Percentiles rank a stretch among this genome's conserved stretches.
These are phyloP conservation scores for Drosophila repleta DNA, from an alignment of 1,140 invertebrate genomes.

Conservation along the genomic window DNA sequence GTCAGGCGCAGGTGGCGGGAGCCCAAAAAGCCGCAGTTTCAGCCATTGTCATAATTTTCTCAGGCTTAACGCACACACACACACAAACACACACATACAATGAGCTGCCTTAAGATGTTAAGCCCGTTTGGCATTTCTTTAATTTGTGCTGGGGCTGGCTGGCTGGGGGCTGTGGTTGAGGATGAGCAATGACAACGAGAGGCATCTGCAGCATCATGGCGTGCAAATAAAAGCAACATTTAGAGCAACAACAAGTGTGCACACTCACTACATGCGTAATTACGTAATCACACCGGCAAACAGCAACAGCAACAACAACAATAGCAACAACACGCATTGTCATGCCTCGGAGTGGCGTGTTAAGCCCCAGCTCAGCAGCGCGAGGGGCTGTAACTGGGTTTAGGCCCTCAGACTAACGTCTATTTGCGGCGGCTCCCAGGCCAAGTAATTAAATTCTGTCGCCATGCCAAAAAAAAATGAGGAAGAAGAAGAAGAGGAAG, in stretches of 20 bases:
- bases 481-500: too few relatives aligned
- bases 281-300: constrained; percentile 40
- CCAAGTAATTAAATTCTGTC: constrained; percentile 25
- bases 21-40: constrained; percentile 29
- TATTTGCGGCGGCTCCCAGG: neutral
- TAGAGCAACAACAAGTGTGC: constrained; percentile 52
- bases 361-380: constrained; percentile 12
- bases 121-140: constrained; percentile 72
- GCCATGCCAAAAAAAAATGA: neutral
- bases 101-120: constrained; percentile 70
- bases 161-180: constrained; percentile 1
- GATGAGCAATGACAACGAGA: neutral
- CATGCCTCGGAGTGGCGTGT: constrained; percentile 25
- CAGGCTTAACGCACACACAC: constrained; percentile 30
- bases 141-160: constrained; percentile 54
- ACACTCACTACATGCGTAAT: constrained; percentile 42
- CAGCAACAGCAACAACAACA: constrained; percentile 6
- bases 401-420: neutral
- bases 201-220: constrained; percentile 42
- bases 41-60: constrained; percentile 67
- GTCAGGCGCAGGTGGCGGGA: constrained; percentile 44
- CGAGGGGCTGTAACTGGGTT: neutral
- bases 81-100: constrained; percentile 19
- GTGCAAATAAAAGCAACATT: constrained; percentile 75
- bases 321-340: constrained; percentile 15